Conservation (phyloP, 2,888 invertebrate species). For the Asteroscopus sphinx region DNA sequence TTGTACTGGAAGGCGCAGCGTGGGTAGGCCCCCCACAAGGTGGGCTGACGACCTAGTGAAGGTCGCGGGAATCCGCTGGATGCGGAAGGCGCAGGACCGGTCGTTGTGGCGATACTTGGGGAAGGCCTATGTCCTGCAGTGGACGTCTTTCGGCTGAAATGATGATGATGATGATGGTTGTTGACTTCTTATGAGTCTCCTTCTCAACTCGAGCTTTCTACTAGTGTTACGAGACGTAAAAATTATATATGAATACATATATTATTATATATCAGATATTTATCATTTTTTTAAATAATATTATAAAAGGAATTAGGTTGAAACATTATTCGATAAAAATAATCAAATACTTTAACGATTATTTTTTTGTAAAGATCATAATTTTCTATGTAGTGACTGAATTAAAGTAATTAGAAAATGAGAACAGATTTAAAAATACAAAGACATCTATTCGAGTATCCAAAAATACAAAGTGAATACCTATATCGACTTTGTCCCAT, state of each 20-base stretch:
- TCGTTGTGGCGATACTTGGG: no score
- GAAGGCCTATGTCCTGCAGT: no score
- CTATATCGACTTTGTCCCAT: no score
- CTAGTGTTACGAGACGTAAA: slow-evolving; percentile 70
- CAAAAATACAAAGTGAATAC: background rate
- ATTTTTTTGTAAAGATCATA: slow-evolving; percentile 23
- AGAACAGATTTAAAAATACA: slow-evolving; percentile 28
- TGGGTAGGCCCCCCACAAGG: no score
- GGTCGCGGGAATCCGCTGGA: no score
- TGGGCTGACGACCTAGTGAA: no score
- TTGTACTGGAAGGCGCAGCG: no score
- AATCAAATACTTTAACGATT: background rate
- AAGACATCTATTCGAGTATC: background rate
- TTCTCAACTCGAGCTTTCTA: slow-evolving; percentile 87
- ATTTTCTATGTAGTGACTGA: slow-evolving; percentile 63
- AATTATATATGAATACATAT: slow-evolving; percentile 44
- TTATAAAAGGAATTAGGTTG: slow-evolving; percentile 11
- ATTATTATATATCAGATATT: slow-evolving; percentile 38
- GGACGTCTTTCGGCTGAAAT: no score
- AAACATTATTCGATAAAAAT: slow-evolving; percentile 26
- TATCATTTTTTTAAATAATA: slow-evolving; percentile 1
- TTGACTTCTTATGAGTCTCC: slow-evolving; percentile 84
- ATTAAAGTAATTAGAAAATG: slow-evolving; percentile 37
- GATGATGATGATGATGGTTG: no score
- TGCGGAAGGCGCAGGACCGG: no score